phyloP scores from a whole-genome alignment of 64 coral and sea anemone genomes.

The Actinia tenebrosa region DNA sequence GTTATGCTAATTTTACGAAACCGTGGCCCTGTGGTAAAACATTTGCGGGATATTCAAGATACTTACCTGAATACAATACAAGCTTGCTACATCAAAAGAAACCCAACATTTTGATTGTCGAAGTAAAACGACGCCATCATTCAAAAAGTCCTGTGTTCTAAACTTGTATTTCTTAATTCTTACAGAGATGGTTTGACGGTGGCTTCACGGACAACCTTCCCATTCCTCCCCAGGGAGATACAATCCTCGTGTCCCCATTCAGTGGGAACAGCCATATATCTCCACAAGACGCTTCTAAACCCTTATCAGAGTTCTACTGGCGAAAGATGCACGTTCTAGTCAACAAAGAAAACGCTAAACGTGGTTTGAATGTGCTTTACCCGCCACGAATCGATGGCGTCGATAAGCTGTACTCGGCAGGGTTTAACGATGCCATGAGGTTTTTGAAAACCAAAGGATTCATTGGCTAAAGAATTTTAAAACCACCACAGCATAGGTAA shows the following conservation, averaged over 20 bases:
- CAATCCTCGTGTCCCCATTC: constrained; percentile 74
- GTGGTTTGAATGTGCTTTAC: constrained; percentile 55
- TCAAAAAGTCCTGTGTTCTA: too few relatives aligned
- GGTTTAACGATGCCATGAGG: constrained; percentile 52
- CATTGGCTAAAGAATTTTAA: neutral
- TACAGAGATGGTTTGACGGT: constrained; percentile 77
- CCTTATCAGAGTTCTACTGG: constrained; percentile 49
- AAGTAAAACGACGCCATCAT: too few relatives aligned
- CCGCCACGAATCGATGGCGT: constrained; percentile 37
- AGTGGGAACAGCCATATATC: constrained; percentile 78
- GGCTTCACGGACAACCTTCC: constrained; percentile 86
- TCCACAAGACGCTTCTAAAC: constrained; percentile 55
- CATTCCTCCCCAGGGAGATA: constrained; percentile 39
- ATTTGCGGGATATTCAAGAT: too few relatives aligned
- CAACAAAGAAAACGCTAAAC: constrained; percentile 51
- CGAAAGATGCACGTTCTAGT: constrained; percentile 70
- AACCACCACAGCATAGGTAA: neutral
- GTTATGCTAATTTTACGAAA: too few relatives aligned
- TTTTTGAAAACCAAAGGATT: constrained; percentile 48
- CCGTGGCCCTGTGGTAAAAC: too few relatives aligned
- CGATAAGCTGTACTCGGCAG: constrained; percentile 36
- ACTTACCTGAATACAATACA: too few relatives aligned
- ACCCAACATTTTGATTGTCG: too few relatives aligned
- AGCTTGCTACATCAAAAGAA: too few relatives aligned
- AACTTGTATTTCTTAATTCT: neutral